These are phyloP conservation scores for Apus apus DNA, from an alignment of 2,113 vertebrate genomes.

Conservation along the genomic window DNA sequence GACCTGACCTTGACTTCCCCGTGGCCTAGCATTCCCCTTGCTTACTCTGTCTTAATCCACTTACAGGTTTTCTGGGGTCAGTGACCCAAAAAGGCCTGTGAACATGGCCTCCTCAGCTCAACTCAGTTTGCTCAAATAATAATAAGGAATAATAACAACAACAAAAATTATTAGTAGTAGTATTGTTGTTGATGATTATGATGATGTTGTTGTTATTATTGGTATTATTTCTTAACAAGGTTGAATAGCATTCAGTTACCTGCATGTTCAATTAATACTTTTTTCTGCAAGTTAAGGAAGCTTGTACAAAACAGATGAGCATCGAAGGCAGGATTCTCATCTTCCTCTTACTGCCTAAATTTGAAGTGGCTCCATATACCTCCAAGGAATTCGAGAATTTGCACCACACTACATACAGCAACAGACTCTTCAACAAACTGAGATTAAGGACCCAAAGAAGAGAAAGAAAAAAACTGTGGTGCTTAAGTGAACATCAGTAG, in stretches of 20 bases:
- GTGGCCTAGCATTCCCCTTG: neutral
- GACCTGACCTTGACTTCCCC: slow-evolving; percentile 14
- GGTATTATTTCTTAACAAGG: neutral
- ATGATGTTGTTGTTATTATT: no score
- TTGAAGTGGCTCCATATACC: neutral
- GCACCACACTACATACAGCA: neutral
- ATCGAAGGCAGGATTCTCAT: neutral
- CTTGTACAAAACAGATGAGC: neutral
- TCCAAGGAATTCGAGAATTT: neutral
- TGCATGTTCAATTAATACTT: neutral
- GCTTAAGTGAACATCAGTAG: neutral
- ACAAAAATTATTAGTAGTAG: neutral
- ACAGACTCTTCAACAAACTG: neutral
- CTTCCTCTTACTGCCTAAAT: neutral
- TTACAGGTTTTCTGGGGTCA: neutral
- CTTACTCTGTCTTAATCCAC: neutral
- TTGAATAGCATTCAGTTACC: neutral
- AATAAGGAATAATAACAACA: neutral
- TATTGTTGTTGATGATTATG: no score
- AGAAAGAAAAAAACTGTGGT: neutral
- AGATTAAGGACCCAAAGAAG: neutral
- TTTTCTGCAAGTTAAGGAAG: neutral
- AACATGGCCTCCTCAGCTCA: neutral
- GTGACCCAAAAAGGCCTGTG: neutral
- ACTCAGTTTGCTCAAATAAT: neutral